A percentile compares a stretch with the other conserved stretches of the same genome.
Conservation (phyloP, 2,113 vertebrate species). For the Aegithalos caudatus region DNA sequence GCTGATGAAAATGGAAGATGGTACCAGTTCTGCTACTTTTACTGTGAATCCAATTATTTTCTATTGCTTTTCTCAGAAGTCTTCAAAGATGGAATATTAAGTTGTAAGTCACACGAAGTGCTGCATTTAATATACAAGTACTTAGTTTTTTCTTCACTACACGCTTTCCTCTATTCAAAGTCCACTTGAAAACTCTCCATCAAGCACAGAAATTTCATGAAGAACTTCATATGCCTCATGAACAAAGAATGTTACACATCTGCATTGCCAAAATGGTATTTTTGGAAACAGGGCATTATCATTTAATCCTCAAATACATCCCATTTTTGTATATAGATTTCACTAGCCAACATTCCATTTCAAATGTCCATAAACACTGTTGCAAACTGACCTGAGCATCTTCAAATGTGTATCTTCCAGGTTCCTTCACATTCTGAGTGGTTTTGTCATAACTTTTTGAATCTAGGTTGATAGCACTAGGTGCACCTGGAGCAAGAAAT, state of each 20-base stretch:
- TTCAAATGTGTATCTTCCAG: constrained; percentile 91
- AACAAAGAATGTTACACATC: not conserved
- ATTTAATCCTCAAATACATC: not conserved
- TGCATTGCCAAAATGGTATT: not conserved
- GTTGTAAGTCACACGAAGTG: not conserved
- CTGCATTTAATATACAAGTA: not conserved
- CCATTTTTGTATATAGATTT: not conserved
- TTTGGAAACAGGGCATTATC: not conserved
- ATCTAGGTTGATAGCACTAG: constrained; percentile 95
- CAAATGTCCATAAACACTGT: not conserved
- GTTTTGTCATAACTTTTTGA: constrained; percentile 98
- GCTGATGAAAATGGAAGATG: not conserved
- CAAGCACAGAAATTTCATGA: not conserved
- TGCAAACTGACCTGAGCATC: constrained; percentile 87
- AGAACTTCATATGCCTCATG: not conserved
- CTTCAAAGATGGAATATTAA: not conserved
- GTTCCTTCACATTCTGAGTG: constrained; percentile 94
- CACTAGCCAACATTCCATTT: not conserved
- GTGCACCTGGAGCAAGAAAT: constrained; percentile 92
- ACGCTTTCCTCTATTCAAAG: not conserved
- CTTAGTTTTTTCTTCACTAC: not conserved
- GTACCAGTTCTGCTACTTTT: not conserved
- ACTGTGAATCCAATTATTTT: not conserved
- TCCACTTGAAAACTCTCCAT: not conserved
- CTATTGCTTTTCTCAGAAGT: not conserved